Base-by-base conservation (phyloP, 2,888 invertebrate genomes). In the Rotaria macrura region DNA sequence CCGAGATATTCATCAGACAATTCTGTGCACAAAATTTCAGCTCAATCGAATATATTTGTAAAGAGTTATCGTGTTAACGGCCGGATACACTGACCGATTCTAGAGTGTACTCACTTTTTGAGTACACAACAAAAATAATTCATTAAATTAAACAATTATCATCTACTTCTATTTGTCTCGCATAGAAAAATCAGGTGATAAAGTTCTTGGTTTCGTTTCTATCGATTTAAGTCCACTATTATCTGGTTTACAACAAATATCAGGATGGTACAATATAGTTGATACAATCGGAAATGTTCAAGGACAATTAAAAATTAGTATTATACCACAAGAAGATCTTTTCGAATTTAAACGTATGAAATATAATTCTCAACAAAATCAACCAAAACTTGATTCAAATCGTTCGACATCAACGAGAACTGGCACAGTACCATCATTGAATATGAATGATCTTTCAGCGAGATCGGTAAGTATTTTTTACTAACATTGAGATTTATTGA, bases 181-280 rank as follows among this genome's bases (percentile, higher is more conserved):
- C 7, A 40, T 79, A 79, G 79, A 79, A 79, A 79, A 79, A 79
- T 40, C 88, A 0, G 87, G 88, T 85, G 90, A 90, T 87, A 87
- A 89, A 43, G 90, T 90, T 14, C 87, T 91, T n/a, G 91, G 91
- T 1, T 90, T 90, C 88, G 90, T 90, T 49, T 89, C 90, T 0
- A 90, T 91, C 17, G 90, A 91, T 87, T 87, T 91, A 86, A 87
- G 88, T 23, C 90, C 90, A 49, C 87, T 91, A 84, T 87, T 88
- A 43, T 89, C 89, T 52, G 89, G 90, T 20, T 87, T 91, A 84
- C 88, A 88, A 34, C 89, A 90, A 87, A 88, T 91, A 54, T 89
- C 89, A 88, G 91, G 91, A 85, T 91, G 90, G 90, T 91, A 91
- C 88, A 90, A 91, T 88, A 90, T 91, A 86, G 89, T 90, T 87